Percentiles rank a stretch among this genome's conserved stretches.
phyloP scores from a whole-genome alignment of 1,140 invertebrate genomes.

The Drosophila virilis region DNA sequence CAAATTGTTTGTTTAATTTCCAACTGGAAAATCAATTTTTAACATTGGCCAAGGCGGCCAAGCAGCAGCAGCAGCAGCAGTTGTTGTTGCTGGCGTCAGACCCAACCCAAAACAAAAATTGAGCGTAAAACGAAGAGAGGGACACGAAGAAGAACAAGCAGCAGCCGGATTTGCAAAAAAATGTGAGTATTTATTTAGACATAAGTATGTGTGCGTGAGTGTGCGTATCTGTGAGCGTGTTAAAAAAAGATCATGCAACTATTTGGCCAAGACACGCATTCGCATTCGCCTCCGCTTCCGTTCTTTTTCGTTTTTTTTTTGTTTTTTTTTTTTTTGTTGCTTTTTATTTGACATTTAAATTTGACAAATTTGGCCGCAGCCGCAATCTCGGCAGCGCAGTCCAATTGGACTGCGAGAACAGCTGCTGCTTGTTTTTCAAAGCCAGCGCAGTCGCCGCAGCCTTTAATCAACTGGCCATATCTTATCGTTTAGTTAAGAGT shows the following conservation, averaged over 20 bases:
- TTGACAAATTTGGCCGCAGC: conserved; percentile 39
- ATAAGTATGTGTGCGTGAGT: conserved; percentile 32
- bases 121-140: conserved; percentile 53
- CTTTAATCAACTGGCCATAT: conserved; percentile 55
- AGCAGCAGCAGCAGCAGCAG: conserved; percentile 74
- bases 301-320: conserved; percentile 23
- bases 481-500: conserved; percentile 38
- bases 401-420: conserved; percentile 45
- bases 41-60: conserved; percentile 61
- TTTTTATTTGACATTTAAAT: conserved; percentile 52
- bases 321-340: background rate
- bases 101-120: conserved; percentile 77
- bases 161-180: conserved; percentile 78
- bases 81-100: conserved; percentile 60
- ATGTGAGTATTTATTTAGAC: conserved; percentile 51
- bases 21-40: conserved; percentile 78
- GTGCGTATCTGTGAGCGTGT: conserved; percentile 64
- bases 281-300: conserved; percentile 57
- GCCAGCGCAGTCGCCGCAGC: conserved; percentile 1
- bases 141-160: conserved; percentile 50
- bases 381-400: conserved; percentile 18
- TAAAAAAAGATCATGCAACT: conserved; percentile 72
- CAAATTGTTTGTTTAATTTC: conserved; percentile 58
- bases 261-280: conserved; percentile 59
- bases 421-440: conserved; percentile 44